Evolutionary conservation across 2,797 vertebrate genomes (phyloP).

Genomic region (Carapus acus): DNA sequence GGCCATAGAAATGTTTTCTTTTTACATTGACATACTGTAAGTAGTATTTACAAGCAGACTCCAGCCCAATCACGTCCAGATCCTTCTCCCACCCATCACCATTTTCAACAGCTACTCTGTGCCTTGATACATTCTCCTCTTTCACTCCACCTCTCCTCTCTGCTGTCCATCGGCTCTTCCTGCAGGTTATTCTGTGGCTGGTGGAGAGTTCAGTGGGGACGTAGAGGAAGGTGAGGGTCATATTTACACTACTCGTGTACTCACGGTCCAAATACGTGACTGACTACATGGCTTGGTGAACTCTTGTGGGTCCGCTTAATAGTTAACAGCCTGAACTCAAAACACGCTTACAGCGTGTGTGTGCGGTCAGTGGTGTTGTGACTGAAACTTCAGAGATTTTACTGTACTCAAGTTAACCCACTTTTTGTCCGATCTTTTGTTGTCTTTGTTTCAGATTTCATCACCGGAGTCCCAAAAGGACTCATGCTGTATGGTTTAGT

Average conservation of each 20-base stretch:
- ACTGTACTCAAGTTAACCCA: too few relatives aligned
- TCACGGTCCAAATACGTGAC: slow-evolving; percentile 27
- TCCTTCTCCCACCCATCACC: too few relatives aligned
- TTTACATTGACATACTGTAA: too few relatives aligned
- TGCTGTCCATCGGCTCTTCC: slow-evolving; percentile 1
- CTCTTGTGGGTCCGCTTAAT: slow-evolving; percentile 11
- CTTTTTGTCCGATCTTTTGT: too few relatives aligned
- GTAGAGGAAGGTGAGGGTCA: slow-evolving; percentile 64
- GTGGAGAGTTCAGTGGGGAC: slow-evolving; percentile 66
- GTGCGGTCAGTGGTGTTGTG: slow-evolving; percentile 7
- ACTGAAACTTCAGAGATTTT: slow-evolving; percentile 5
- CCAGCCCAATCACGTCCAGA: too few relatives aligned
- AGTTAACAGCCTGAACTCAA: slow-evolving; percentile 18
- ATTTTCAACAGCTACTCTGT: too few relatives aligned
- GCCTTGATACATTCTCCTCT: background rate
- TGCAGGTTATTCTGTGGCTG: slow-evolving; percentile 67
- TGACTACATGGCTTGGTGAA: slow-evolving; percentile 23
- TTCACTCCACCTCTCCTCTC: background rate
- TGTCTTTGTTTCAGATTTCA: slow-evolving; percentile 72
- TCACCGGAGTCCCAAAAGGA: slow-evolving; percentile 85
- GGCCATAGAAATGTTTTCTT: too few relatives aligned
- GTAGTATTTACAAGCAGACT: too few relatives aligned
- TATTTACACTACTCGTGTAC: slow-evolving; percentile 42
- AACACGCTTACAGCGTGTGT: background rate
- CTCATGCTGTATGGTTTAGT: slow-evolving; percentile 85